Base-by-base conservation (phyloP, 30 jellyfish, hydroid and myxozoan species). In the Cassiopea xamachana region DNA sequence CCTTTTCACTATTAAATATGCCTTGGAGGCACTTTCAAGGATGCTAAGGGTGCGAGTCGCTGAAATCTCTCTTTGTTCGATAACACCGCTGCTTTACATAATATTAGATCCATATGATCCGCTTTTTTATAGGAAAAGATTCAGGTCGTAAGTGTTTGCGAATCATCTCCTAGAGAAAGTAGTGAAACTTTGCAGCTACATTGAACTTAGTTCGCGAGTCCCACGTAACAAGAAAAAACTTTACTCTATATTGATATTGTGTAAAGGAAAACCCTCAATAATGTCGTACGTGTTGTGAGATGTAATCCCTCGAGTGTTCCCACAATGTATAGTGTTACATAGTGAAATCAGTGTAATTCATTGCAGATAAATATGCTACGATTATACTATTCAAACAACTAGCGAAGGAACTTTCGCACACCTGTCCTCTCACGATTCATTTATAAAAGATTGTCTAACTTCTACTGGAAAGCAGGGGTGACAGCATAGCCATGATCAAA, bases 11-110 rank as follows among this genome's bases (percentile, higher is more conserved):
- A 17, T 64, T 27, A 64, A 9, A 13, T 43, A 71, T 71, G 51
- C 80, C 80, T 71, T 18, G 80, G 39, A 71, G 80, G 80, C 80
- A 71, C 50, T 71, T 71, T 2, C 5, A 15, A 71, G 80, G 80
- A 27, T 67, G 64, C 64, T 55, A 55, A 6, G 7, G 7, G 12
- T 55, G 64, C 7, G 64, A 55, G 12, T 55, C 10, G 64, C 64
- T 55, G 64, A 55, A 55, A 55, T 6, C 12, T 55, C 12, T 55
- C 64, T 55, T 10, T 55, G 64, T 55, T 55, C 64, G 10, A 55
- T 3, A 55, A 55, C 64, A 55, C 64, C 64, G 12, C 64, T 55
- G 64, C 64, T 55, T 55, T 55, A 55, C 7, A 55, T 55, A 55
- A 27, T 27, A 27, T 27, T 27, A 27, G 39, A 27, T 27, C 39